Evolutionary conservation across 1,140 invertebrate species (phyloP), one percentile per base, ranked within the genome.

Genomic region (Mizuhopecten yessoensis): DNA sequence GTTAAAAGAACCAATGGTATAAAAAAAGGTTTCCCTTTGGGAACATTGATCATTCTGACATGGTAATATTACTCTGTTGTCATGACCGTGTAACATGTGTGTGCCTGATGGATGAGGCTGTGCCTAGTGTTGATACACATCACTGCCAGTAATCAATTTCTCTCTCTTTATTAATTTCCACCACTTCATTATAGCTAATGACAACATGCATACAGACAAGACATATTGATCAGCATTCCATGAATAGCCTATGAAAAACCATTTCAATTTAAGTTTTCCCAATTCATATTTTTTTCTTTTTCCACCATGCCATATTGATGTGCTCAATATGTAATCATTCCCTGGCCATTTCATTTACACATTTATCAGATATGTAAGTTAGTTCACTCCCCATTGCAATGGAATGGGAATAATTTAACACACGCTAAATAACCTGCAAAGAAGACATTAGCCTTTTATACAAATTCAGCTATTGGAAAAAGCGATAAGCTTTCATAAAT

Each of bases 71-170:
- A n/a, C 11, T 13, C 29, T 0, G 57, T 75, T 29, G 57, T 29
- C 23, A 75, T 75, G 57, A n/a, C n/a, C 1, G 57, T 75, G 17
- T 17, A n/a, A 29, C 5, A 29, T 29, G 7, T n/a, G 5, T 75
- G 23, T 29, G 17, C 57, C 57, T 75, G 57, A 29, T 9, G n/a
- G 57, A 49, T 49, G 45, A 49, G n/a, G 13, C 36, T 39, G 36
- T 7, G 5, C 5, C 5, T 7, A 7, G 57, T 29, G 23, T 5
- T n/a, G 57, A 75, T 29, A 75, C 57, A 75, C 57, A 75, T 75
- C 57, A n/a, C 57, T 75, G 57, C 36, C 36, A 17, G 57, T 29
- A 75, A 75, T 75, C 57, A 75, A 75, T 75, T 75, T 75, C 57
- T 75, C 57, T n/a, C 29, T 5, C n/a, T 29, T 75, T 75, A n/a